Conservation (phyloP, 2,888 invertebrate species). For the Acrobasis suavella region DNA sequence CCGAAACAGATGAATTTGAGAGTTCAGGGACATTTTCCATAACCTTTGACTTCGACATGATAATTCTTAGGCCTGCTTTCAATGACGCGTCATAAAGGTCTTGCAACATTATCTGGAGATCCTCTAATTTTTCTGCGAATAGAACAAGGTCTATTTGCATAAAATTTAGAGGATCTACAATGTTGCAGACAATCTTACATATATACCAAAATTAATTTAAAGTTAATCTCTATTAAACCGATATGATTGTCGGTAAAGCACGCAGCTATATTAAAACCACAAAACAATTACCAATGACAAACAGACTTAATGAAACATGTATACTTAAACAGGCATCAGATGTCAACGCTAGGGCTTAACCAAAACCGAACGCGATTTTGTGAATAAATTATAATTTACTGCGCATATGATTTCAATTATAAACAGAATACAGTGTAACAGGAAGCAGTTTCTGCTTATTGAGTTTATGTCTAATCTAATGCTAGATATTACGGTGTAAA, state of each 20-base stretch:
- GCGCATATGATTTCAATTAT: constrained; percentile 11
- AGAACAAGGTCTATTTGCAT: too few species aligned
- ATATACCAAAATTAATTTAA: background rate
- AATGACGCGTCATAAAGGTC: too few species aligned
- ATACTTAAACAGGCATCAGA: constrained; percentile 17
- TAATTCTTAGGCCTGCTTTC: too few species aligned
- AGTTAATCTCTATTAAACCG: background rate
- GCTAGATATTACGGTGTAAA: background rate
- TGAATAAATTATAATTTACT: constrained; percentile 14
- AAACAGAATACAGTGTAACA: background rate
- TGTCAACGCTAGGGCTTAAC: constrained; percentile 7
- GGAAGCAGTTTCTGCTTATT: background rate
- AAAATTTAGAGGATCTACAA: too few species aligned
- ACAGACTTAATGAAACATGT: constrained; percentile 19
- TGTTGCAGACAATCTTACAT: too few species aligned
- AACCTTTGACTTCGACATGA: too few species aligned
- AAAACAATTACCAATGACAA: constrained; percentile 13
- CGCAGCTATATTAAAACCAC: constrained; percentile 5
- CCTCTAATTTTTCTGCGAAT: too few species aligned
- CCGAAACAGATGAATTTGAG: too few species aligned
- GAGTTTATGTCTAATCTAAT: background rate
- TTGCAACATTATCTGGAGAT: too few species aligned
- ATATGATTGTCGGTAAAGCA: background rate
- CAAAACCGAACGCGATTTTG: constrained; percentile 11
- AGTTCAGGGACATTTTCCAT: too few species aligned